Evolutionary conservation across 2,888 invertebrate species (phyloP).

Genomic region (Ophion ventricosus): DNA sequence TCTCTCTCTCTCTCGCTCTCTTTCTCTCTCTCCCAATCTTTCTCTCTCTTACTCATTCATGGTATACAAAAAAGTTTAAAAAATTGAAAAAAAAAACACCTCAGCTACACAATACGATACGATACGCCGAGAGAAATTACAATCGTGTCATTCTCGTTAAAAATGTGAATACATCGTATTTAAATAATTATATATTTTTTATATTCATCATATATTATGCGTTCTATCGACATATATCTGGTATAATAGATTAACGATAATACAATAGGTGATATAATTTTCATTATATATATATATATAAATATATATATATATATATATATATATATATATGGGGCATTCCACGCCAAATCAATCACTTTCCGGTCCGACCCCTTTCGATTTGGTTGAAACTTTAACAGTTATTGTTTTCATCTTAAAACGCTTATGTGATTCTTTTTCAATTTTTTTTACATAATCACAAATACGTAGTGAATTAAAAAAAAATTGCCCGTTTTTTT

Average conservation of each 20-base stretch:
- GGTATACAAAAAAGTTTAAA: slow-evolving; percentile 45
- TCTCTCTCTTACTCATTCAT: slow-evolving; percentile 55
- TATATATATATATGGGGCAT: too few species aligned
- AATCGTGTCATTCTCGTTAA: neutral
- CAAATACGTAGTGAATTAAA: too few species aligned
- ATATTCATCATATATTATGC: neutral
- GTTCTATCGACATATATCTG: neutral
- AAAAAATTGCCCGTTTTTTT: too few species aligned
- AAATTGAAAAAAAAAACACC: neutral
- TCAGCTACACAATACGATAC: slow-evolving; percentile 32
- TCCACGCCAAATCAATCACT: too few species aligned
- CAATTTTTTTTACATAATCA: too few species aligned
- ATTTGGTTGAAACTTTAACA: too few species aligned
- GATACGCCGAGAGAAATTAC: slow-evolving; percentile 15
- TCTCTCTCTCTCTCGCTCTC: slow-evolving; percentile 21
- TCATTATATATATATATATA: neutral
- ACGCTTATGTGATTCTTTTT: too few species aligned
- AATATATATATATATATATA: too few species aligned
- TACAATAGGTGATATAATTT: neutral
- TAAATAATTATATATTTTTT: neutral
- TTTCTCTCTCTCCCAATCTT: slow-evolving; percentile 69
- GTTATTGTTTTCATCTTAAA: too few species aligned
- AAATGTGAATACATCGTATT: neutral
- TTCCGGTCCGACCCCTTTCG: too few species aligned
- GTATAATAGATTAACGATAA: neutral